Percentiles rank a stretch among this genome's conserved stretches.
Evolutionary conservation across 2,888 invertebrate species (phyloP).

Genomic region (Andrena dorsata): DNA sequence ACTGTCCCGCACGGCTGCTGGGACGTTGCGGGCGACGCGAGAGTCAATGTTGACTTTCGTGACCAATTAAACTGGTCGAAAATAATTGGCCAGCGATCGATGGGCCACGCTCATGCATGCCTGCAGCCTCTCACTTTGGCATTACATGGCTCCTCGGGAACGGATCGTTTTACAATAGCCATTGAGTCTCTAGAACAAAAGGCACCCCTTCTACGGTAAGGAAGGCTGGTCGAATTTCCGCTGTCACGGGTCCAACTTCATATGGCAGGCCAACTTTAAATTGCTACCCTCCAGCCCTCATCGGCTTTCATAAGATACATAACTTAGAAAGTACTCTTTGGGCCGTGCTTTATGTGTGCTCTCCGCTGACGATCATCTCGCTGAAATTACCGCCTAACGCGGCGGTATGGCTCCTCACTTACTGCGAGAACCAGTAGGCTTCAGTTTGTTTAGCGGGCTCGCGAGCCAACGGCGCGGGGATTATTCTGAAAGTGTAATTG

Average conservation of each 20-base stretch:
- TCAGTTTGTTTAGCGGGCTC: constrained; percentile 44
- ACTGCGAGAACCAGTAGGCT: constrained; percentile 25
- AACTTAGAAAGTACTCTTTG: constrained; percentile 58
- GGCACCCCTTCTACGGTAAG: neutral
- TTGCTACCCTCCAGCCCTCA: constrained; percentile 69
- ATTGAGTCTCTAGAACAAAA: constrained; percentile 30
- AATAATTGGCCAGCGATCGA: constrained; percentile 33
- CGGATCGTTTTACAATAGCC: constrained; percentile 37
- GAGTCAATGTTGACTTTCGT: constrained; percentile 15
- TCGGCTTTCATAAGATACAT: constrained; percentile 72
- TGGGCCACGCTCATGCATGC: neutral
- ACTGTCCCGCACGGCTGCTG: constrained; percentile 1
- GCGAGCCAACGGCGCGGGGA: neutral
- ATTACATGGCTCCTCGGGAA: constrained; percentile 22
- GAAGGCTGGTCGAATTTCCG: constrained; percentile 23
- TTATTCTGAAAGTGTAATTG: neutral
- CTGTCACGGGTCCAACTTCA: constrained; percentile 36
- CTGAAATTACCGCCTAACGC: constrained; percentile 44
- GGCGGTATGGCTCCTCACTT: constrained; percentile 13
- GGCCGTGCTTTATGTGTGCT: constrained; percentile 33
- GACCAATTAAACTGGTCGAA: constrained; percentile 36
- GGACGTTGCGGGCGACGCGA: neutral
- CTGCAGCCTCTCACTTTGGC: constrained; percentile 16
- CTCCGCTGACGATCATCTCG: constrained; percentile 46
- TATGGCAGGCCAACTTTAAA: constrained; percentile 72